A percentile compares a stretch with the other conserved stretches of the same genome.
Evolutionary conservation across 2,888 invertebrate genomes (phyloP).

Genomic region (Yponomeuta evonymella): DNA sequence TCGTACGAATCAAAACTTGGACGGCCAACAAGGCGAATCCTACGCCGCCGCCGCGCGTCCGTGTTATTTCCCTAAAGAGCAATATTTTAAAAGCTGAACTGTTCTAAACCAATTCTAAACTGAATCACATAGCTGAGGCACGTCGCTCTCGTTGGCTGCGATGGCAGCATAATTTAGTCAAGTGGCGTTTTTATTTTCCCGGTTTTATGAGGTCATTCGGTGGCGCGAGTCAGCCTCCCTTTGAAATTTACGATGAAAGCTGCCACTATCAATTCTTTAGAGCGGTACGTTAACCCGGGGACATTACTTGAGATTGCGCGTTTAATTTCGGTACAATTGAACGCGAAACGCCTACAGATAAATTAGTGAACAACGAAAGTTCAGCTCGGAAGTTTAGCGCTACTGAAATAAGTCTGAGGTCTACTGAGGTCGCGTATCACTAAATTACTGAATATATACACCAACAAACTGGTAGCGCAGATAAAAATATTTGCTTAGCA

Average conservation of each 20-base stretch:
- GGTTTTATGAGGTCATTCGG: constrained; percentile 49
- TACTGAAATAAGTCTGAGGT: too few species aligned
- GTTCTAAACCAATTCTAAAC: too few species aligned
- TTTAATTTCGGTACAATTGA: constrained; percentile 11
- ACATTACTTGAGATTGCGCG: constrained; percentile 23
- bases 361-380: not conserved
- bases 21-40: too few species aligned
- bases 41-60: too few species aligned
- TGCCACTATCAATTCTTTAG: constrained; percentile 41
- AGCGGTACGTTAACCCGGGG: constrained; percentile 17
- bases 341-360: not conserved
- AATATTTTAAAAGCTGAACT: too few species aligned
- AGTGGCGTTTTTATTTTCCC: constrained; percentile 22
- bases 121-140: too few species aligned
- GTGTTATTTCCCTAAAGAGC: too few species aligned
- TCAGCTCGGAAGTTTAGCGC: not conserved
- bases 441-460: too few species aligned
- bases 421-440: too few species aligned
- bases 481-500: too few species aligned
- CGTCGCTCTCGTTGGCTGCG: not conserved
- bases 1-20: too few species aligned
- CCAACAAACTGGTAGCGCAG: too few species aligned
- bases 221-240: constrained; percentile 34
- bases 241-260: constrained; percentile 39
- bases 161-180: constrained; percentile 18